Evolutionary conservation across 2,888 invertebrate species (phyloP).

Genomic region (Rapana venosa): DNA sequence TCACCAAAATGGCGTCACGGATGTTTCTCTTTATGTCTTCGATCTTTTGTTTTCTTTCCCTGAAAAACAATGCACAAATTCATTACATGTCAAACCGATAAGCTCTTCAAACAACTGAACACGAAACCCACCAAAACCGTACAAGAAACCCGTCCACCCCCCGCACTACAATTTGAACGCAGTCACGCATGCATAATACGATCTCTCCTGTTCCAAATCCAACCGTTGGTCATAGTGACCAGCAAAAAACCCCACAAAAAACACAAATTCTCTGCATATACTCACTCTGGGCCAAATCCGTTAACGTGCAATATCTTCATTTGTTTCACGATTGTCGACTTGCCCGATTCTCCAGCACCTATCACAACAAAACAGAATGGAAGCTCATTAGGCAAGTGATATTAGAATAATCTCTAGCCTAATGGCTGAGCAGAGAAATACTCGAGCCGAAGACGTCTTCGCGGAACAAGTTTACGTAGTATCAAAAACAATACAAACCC

Average conservation of each 20-base stretch:
- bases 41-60: constrained; percentile 98
- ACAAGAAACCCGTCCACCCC: constrained; percentile 27
- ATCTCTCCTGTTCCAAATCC: constrained; percentile 46
- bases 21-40: constrained; percentile 90
- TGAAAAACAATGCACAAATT: constrained; percentile 76
- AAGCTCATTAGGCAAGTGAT: constrained; percentile 53
- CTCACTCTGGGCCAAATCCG: constrained; percentile 96
- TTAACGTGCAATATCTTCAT: constrained; percentile 99
- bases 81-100: not conserved
- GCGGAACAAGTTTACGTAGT: constrained; percentile 20
- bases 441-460: constrained; percentile 37
- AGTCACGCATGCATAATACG: constrained; percentile 61
- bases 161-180: constrained; percentile 50
- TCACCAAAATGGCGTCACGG: constrained; percentile 93
- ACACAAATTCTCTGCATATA: constrained; percentile 46
- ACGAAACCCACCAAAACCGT: constrained; percentile 17
- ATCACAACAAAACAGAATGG: constrained; percentile 67
- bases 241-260: constrained; percentile 30
- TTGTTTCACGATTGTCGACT: constrained; percentile 99
- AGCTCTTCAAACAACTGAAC: not conserved
- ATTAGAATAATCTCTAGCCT: constrained; percentile 49
- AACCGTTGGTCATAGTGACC: constrained; percentile 51
- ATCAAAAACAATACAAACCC: constrained; percentile 81
- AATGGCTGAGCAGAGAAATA: constrained; percentile 46
- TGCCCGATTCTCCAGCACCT: constrained; percentile 99